A percentile compares a stretch with the other conserved stretches of the same genome.
Evolutionary conservation across 2,113 vertebrate genomes (phyloP).

Genomic region (Hymenochirus boettgeri): DNA sequence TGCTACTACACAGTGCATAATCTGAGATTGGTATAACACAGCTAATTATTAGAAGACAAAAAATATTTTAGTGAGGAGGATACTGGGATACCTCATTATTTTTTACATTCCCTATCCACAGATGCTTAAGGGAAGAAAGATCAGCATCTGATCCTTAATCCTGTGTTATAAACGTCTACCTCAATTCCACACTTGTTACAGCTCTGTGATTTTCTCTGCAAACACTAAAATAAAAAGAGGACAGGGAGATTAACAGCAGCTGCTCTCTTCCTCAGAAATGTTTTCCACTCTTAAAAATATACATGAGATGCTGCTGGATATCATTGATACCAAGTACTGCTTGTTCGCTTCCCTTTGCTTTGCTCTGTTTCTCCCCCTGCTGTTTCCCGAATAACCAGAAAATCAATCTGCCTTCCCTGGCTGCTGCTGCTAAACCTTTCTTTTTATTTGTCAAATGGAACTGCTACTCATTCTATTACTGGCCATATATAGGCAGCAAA

Average conservation of each 20-base stretch:
- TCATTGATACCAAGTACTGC: not conserved
- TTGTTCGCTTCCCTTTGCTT: not conserved
- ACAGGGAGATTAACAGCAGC: constrained; percentile 21
- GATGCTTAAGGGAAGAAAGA: constrained; percentile 40
- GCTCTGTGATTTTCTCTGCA: constrained; percentile 30
- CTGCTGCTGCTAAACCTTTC: too few species aligned
- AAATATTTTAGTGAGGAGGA: constrained; percentile 31
- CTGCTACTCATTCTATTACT: too few species aligned
- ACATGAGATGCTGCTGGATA: not conserved
- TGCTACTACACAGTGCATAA: constrained; percentile 11
- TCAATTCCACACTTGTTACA: constrained; percentile 35
- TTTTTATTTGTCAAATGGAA: too few species aligned
- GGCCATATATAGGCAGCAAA: too few species aligned
- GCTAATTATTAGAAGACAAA: constrained; percentile 36
- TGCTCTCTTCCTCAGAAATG: not conserved
- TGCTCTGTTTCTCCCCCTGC: not conserved
- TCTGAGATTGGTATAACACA: constrained; percentile 4
- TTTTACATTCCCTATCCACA: constrained; percentile 39
- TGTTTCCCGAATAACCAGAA: fast-evolving
- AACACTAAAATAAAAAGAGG: constrained; percentile 15
- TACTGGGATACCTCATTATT: constrained; percentile 37
- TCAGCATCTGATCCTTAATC: constrained; percentile 37
- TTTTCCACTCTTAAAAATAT: not conserved
- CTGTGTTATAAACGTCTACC: constrained; percentile 34
- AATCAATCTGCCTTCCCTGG: fast-evolving